phyloP scores from a whole-genome alignment of 2,797 vertebrate species.

The Lateolabrax maculatus region DNA sequence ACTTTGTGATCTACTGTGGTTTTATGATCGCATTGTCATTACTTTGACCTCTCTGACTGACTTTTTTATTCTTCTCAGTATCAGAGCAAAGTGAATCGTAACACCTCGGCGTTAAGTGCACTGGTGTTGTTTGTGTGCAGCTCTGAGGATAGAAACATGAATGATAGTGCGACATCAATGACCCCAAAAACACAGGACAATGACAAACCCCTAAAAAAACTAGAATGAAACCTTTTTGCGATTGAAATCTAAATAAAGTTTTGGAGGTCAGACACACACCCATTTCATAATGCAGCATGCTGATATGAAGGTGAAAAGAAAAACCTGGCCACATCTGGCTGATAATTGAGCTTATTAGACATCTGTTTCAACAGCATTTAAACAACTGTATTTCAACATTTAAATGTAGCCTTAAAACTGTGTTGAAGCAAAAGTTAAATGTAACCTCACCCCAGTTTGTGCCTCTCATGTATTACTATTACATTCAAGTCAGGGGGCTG shows the following conservation, averaged over 20 bases:
- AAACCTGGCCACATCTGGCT: not conserved
- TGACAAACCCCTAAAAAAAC: not conserved
- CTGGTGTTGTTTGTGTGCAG: not conserved
- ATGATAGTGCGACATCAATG: conserved; percentile 14
- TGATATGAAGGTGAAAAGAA: not conserved
- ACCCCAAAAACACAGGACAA: not conserved
- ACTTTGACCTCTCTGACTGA: conserved; percentile 43
- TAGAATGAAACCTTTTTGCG: not conserved
- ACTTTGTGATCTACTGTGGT: conserved; percentile 48
- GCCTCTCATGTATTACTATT: not conserved
- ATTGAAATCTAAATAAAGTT: not conserved
- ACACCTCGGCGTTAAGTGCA: conserved; percentile 45
- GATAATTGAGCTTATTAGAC: not conserved
- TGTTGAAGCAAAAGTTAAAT: not conserved
- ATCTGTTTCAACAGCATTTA: not conserved
- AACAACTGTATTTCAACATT: not conserved
- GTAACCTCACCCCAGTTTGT: not conserved
- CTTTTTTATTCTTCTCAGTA: conserved; percentile 14
- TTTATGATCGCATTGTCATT: conserved; percentile 51
- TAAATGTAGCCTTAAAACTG: not conserved
- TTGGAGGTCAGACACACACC: not conserved
- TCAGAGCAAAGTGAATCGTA: conserved; percentile 15
- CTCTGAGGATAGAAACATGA: conserved; percentile 17
- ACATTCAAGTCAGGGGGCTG: not conserved
- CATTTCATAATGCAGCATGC: not conserved